These are phyloP conservation scores for Thecophora atra DNA, from an alignment of 2,888 invertebrate species.

Conservation along the genomic window DNA sequence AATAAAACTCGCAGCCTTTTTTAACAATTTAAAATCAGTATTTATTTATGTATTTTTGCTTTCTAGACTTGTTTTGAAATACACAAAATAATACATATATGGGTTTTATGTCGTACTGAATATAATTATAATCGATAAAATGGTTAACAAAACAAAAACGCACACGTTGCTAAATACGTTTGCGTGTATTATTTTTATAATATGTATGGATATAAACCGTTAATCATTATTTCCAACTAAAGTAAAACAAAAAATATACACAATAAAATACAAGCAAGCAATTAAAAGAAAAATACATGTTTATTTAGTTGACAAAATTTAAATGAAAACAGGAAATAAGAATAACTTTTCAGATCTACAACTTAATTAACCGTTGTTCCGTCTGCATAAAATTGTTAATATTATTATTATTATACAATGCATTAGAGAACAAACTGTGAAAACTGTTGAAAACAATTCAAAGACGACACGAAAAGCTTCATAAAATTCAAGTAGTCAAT, in stretches of 20 bases:
- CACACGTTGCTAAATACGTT: constrained; percentile 22
- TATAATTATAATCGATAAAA: constrained; percentile 41
- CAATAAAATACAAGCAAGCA: constrained; percentile 42
- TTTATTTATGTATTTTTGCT: constrained; percentile 34
- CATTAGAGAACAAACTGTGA: too few relatives aligned
- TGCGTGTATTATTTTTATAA: constrained; percentile 35
- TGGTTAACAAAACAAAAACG: constrained; percentile 46
- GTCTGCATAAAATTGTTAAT: too few relatives aligned
- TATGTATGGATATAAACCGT: constrained; percentile 22
- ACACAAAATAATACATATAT: constrained; percentile 34
- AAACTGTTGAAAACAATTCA: constrained; percentile 24
- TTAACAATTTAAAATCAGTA: constrained; percentile 12
- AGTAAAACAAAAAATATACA: constrained; percentile 38
- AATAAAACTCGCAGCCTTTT: neutral
- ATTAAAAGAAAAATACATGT: constrained; percentile 19
- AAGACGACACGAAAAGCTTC: constrained; percentile 36
- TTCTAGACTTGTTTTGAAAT: constrained; percentile 34
- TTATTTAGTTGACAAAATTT: constrained; percentile 24
- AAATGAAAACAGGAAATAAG: neutral
- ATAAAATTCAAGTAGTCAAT: constrained; percentile 40
- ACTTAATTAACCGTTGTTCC: too few relatives aligned
- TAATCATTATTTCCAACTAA: constrained; percentile 31
- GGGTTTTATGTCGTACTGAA: constrained; percentile 7
- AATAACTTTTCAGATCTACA: too few relatives aligned
- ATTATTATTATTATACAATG: too few relatives aligned